Evolutionary conservation across 2,888 invertebrate species (phyloP).

Genomic region (Himalopsyche kuldschensis): DNA sequence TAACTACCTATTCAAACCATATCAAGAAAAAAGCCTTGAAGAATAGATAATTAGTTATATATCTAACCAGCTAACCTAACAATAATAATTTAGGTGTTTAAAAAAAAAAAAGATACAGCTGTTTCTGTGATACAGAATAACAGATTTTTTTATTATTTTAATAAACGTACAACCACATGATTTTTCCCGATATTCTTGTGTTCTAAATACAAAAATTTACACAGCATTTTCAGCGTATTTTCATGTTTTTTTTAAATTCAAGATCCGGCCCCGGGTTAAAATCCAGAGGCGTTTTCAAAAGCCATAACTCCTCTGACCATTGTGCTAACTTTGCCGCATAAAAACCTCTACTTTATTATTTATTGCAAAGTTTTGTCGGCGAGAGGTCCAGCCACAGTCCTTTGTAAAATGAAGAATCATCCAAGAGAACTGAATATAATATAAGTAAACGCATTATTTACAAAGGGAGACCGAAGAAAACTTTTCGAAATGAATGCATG

Average conservation of each 20-base stretch:
- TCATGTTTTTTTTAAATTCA: not conserved
- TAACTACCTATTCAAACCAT: too few species aligned
- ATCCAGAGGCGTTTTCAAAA: not conserved
- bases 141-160: not conserved
- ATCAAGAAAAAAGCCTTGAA: too few species aligned
- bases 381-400: not conserved
- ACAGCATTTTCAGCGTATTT: not conserved
- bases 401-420: not conserved
- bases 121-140: too few species aligned
- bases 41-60: too few species aligned
- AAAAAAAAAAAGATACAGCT: too few species aligned
- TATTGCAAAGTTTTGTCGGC: conserved; percentile 5
- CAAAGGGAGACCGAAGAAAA: not conserved
- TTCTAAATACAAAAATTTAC: not conserved
- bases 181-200: not conserved
- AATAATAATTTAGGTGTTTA: too few species aligned
- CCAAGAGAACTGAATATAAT: not conserved
- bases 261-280: not conserved
- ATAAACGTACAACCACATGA: not conserved
- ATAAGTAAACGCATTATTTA: not conserved
- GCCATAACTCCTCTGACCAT: not conserved
- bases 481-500: not conserved
- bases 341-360: not conserved
- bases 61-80: too few species aligned
- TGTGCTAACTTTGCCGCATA: not conserved